Evolutionary conservation across 2,797 vertebrate genomes (phyloP), one percentile per base, ranked within the genome.

Genomic region (Arctocebus calabarensis): DNA sequence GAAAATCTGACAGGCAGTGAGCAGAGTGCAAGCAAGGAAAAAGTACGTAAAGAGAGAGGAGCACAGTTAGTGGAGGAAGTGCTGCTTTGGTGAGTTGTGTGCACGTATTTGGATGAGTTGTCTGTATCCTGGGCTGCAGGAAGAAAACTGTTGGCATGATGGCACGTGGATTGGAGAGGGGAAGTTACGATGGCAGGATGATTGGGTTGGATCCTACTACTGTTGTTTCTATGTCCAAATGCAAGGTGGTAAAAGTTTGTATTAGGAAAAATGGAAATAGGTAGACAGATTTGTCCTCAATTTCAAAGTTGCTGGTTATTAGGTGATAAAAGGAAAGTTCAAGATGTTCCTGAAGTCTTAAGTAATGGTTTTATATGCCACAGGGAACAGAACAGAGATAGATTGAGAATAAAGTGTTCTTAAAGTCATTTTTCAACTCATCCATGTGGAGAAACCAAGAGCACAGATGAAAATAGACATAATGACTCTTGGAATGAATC

Each of bases 271-370:
- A 25, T 83, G 68, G 75, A 61, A 88, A 77, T 59, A 48, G 85
- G 55, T 48, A 7, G 23, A 34, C 29, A 55, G 45, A 45, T 61
- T 37, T 86, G 74, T 79, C 52, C 43, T 34, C 0, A 48, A 3
- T 77, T 74, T 74, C 45, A 12, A 57, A 79, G 55, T 84, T 90
- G 64, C 19, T 86, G 22, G 25, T 59, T 71, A 70, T 79, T 95
- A 75, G 59, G 19, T 73, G 37, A 77, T 83, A 52, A 93, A 88
- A 45, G 52, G 83, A 88, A 77, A 77, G 13, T 77, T 70, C n/a
- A 81, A 2, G 11, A 48, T 93, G 25, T 40, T 75, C 57, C 34
- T 84, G 14, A 91, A 70, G 5, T 90, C 52, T 64, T 70, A 71
- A 66, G 25, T 2, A 8, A 43, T 57, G n/a, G n/a, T 73, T 85